Base-by-base conservation (phyloP, 2,888 invertebrate genomes). In the Drosophila bunnanda region DNA sequence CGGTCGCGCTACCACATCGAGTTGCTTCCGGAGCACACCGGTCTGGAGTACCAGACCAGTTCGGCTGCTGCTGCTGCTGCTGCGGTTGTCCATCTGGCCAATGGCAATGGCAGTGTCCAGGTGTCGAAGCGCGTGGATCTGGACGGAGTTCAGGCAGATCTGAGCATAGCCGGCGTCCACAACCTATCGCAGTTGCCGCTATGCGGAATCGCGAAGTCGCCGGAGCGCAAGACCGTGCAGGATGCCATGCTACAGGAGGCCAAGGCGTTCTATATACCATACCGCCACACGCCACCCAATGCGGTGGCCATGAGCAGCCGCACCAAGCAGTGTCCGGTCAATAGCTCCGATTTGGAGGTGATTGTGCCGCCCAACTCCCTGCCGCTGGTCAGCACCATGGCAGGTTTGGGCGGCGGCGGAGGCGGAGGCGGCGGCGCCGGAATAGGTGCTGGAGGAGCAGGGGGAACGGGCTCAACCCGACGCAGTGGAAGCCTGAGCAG, bases 241-340 rank as follows among this genome's bases (percentile, higher is more conserved):
- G 85, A 82, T 44, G 70, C 80, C 38, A 64, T 79, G 79, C 50
- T 66, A 66, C 80, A 79, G 69, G 80, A 88, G 72, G 85, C 82
- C 5, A 90, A 90, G 65, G 82, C 90, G 15, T 91, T 90, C 73
- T 91, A 88, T 43, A 90, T 89, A 75, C 90, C 90, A 56, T 90
- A 89, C 41, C 89, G 80, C 57, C 83, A 81, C 70, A 83, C 90
- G 55, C 80, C 89, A 28, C 89, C 89, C 53, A 85, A 82, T 77
- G 78, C 78, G 1, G 89, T 89, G 39, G 81, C 83, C 4, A 22
- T 83, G 65, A 22, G 58, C 46, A 66, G 36, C 72, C 68, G 22
- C 50, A 20, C 50, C 82, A 91, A 92, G 86, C 90, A 89, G 76
- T 89, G 90, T 89, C 88, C 91, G 88, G 88, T 89, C 56, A 80